A percentile compares a stretch with the other conserved stretches of the same genome.
Conservation (phyloP, 2,113 vertebrate genomes). For the Macquaria australasica region DNA sequence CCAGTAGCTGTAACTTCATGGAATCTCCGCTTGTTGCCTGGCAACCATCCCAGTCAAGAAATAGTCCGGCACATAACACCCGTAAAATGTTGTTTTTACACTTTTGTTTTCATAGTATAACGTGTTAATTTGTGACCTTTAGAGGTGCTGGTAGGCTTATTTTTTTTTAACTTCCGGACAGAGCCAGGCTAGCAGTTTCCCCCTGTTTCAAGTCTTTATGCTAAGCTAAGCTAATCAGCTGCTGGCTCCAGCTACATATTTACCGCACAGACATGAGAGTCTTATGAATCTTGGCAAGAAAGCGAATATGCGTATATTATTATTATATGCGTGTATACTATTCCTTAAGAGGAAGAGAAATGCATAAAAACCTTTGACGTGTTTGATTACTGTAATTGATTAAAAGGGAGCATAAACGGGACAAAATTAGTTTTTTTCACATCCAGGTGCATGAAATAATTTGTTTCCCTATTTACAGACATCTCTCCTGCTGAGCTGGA, state of each 20-base stretch:
- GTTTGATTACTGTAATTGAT: neutral
- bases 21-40: neutral
- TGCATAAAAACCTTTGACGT: neutral
- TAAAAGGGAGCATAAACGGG: neutral
- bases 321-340: no score
- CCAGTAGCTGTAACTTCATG: neutral
- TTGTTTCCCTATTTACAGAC: constrained; percentile 63
- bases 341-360: neutral
- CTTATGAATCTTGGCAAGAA: neutral
- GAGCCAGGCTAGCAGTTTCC: neutral
- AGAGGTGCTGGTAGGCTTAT: neutral
- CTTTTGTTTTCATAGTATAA: neutral
- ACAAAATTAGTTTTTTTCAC: no score
- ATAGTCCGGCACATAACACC: neutral
- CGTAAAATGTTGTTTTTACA: neutral
- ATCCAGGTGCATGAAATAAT: neutral
- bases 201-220: neutral
- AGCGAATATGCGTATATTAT: neutral
- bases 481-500: constrained; percentile 86
- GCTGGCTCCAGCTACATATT: constrained; percentile 13
- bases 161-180: neutral
- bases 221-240: neutral
- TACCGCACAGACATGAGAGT: neutral
- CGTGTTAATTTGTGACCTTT: neutral
- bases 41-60: constrained; percentile 2